Percentiles rank a stretch among this genome's conserved stretches.
phyloP scores from a whole-genome alignment of 2,113 vertebrate genomes.

The Ammospiza caudacuta region DNA sequence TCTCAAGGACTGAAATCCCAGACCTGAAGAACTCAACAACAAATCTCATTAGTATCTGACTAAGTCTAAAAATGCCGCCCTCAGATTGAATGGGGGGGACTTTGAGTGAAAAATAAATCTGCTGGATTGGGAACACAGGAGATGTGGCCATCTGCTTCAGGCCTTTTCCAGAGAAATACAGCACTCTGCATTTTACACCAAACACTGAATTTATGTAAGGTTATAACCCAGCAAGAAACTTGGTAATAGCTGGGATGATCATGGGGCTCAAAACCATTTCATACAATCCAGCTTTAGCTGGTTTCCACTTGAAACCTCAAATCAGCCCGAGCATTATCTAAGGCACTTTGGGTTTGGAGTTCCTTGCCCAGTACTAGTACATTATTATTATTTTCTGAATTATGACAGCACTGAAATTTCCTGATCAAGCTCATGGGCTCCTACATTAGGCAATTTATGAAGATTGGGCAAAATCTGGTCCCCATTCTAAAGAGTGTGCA shows the following conservation, averaged over 20 bases:
- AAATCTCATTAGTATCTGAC: neutral
- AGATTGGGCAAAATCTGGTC: neutral
- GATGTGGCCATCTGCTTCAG: neutral
- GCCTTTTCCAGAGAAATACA: neutral
- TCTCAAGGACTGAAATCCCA: neutral
- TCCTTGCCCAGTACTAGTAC: neutral
- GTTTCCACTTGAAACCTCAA: neutral
- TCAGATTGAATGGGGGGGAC: neutral
- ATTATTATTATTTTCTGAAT: constrained; percentile 14
- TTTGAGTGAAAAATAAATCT: neutral
- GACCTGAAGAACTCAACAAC: neutral
- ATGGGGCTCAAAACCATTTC: neutral
- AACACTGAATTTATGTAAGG: neutral
- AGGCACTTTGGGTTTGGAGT: neutral
- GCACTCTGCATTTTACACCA: neutral
- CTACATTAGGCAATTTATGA: neutral
- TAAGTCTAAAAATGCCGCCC: neutral
- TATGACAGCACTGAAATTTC: neutral
- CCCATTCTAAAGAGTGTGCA: neutral
- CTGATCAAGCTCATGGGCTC: neutral
- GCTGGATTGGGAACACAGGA: neutral
- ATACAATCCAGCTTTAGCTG: neutral
- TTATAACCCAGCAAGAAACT: neutral
- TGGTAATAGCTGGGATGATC: neutral
- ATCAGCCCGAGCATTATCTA: neutral